Conservation (phyloP, 1,140 invertebrate genomes). For the Lepeophtheirus salmonis region DNA sequence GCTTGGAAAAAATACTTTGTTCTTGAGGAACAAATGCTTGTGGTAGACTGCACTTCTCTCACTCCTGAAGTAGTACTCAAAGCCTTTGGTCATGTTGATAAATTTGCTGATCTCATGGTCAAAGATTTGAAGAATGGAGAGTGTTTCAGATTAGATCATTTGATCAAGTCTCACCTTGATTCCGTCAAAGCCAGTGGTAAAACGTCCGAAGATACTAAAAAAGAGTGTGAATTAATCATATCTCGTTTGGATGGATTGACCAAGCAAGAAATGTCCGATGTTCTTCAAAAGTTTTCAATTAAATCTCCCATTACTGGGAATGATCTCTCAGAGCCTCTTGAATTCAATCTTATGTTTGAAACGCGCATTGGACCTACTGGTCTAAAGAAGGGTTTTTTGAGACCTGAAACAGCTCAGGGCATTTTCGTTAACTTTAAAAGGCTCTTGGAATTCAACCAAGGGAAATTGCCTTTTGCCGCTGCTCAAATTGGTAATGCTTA, state of each 20-base stretch:
- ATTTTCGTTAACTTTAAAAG: slow-evolving; percentile 99
- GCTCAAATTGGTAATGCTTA: slow-evolving; percentile 84
- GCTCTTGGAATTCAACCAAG: slow-evolving; percentile 90
- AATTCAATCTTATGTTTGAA: slow-evolving; percentile 97
- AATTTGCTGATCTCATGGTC: slow-evolving; percentile 98
- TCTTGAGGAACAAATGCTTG: slow-evolving; percentile 92
- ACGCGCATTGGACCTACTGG: slow-evolving; percentile 94
- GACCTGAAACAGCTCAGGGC: slow-evolving; percentile 96
- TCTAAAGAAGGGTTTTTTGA: slow-evolving; percentile 64
- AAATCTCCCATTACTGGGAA: slow-evolving; percentile 87
- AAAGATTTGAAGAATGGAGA: slow-evolving; percentile 90
- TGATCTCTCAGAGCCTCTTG: slow-evolving; percentile 77
- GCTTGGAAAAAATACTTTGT: slow-evolving; percentile 92
- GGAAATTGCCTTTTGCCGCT: slow-evolving; percentile 85
- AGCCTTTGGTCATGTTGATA: slow-evolving; percentile 94
- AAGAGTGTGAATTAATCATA: slow-evolving; percentile 55
- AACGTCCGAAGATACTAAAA: slow-evolving; percentile 39
- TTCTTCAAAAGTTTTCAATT: slow-evolving; percentile 71
- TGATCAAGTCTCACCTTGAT: slow-evolving; percentile 91
- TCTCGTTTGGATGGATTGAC: slow-evolving; percentile 62
- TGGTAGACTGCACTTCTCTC: slow-evolving; percentile 91
- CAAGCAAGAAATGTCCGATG: slow-evolving; percentile 63
- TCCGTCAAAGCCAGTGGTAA: slow-evolving; percentile 72
- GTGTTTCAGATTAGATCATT: slow-evolving; percentile 89
- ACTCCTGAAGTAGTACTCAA: slow-evolving; percentile 92